Evolutionary conservation across 2,797 vertebrate genomes (phyloP).

Genomic region (Oophaga sylvatica): DNA sequence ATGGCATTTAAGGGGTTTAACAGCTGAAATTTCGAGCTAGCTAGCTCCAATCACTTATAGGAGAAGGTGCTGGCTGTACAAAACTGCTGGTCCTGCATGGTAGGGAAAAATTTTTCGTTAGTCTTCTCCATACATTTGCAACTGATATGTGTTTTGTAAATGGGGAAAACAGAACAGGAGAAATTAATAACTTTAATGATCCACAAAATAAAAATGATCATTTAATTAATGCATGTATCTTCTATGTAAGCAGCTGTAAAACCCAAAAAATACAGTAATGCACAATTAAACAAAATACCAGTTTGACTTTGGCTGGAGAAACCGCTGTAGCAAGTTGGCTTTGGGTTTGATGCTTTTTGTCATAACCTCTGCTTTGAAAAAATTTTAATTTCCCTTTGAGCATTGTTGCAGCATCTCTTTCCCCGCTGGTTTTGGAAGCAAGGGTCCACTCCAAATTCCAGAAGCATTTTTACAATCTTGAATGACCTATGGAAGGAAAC

Average conservation of each 20-base stretch:
- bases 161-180: too few species aligned
- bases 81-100: too few species aligned
- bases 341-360: conserved; percentile 68
- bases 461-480: conserved; percentile 77
- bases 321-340: conserved; percentile 47
- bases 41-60: too few species aligned
- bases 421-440: conserved; percentile 68
- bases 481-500: conserved; percentile 70
- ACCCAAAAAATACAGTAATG: background rate
- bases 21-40: too few species aligned
- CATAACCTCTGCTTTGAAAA: conserved; percentile 71
- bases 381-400: conserved; percentile 78
- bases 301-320: conserved; percentile 52
- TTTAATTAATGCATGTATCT: background rate
- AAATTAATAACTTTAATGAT: background rate
- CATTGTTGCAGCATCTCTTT: conserved; percentile 69
- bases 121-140: too few species aligned
- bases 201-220: background rate
- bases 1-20: too few species aligned
- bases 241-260: background rate
- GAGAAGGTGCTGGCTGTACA: too few species aligned
- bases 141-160: too few species aligned
- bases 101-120: too few species aligned
- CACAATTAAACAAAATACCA: conserved; percentile 69
- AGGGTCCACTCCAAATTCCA: conserved; percentile 74